Base-by-base conservation (phyloP, 2,888 invertebrate species). In the Netelia melanura region DNA sequence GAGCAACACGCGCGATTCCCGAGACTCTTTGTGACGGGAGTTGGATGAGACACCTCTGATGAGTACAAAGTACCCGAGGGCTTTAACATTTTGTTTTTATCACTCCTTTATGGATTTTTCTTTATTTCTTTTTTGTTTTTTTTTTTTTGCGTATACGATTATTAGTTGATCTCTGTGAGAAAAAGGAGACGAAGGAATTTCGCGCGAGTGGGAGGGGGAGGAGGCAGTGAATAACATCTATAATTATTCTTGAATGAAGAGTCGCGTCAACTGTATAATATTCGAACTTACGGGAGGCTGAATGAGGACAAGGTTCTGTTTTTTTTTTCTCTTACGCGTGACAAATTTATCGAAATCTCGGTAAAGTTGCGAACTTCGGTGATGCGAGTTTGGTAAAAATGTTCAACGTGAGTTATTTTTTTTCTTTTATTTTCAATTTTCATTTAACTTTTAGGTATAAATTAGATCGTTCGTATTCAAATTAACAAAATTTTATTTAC, bases 21-120 rank as follows among this genome's bases (percentile, higher is more conserved):
- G 38, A 38, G 38, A 38, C 52, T 62, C 81, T 84, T 84, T 81
- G 81, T 81, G 78, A 70, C 52, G 58, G 44, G 52, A 81, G 52
- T 74, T 43, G 30, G 38, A 77, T 64, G 78, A 65, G 84, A 81
- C 81, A 61, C n/a, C 85, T 81, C 81, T 82, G 81, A 82, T 82
- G 85, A 77, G 85, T 85, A 85, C 85, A 85, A 85, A 85, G 85
- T 85, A 85, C 78, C 74, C 58, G 43, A 58, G 30, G 48, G 70
- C 61, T 79, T 79, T 62, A 56, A 65, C 43, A 72, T 54, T 58
- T 54, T 67, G 74, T 54, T 64, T 65, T 62, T 25, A 25, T 21
- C 58, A 10, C 23, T 62, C 25, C 10, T 58, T 58, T 21, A 9
- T 21, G 58, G 38, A 38, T 38, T 58, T 58, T 58, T 58, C 21